Conservation (phyloP, 2,888 invertebrate species). For the Microchrysa polita region DNA sequence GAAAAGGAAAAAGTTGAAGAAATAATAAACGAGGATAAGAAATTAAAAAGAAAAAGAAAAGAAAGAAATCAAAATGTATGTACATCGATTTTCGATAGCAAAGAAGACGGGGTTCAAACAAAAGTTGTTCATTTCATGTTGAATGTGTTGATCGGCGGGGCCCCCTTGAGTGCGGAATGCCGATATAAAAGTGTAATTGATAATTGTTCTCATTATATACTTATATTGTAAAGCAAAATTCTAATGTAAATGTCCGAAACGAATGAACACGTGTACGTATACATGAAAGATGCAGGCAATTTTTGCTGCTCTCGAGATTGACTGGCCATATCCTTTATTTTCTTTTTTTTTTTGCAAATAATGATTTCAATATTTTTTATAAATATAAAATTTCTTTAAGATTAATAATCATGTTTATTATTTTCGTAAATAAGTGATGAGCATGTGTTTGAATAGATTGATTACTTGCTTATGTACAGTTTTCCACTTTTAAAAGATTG, state of each 20-base stretch:
- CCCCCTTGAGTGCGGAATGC: neutral
- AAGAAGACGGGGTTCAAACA: neutral
- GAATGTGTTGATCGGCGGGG: neutral
- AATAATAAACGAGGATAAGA: neutral
- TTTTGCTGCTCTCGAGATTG: constrained; percentile 20
- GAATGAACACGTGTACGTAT: too few relatives aligned
- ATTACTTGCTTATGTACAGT: too few relatives aligned
- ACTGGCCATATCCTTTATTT: constrained; percentile 42
- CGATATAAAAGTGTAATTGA: neutral
- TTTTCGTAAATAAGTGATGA: neutral
- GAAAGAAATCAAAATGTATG: too few relatives aligned
- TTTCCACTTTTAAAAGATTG: too few relatives aligned
- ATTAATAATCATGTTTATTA: constrained; percentile 14
- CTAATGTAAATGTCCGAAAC: too few relatives aligned
- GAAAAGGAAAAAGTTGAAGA: neutral
- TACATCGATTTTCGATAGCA: constrained; percentile 8
- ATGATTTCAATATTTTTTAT: constrained; percentile 35
- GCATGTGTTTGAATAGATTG: neutral
- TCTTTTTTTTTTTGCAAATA: constrained; percentile 3
- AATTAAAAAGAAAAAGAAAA: too few relatives aligned
- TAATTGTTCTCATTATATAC: constrained; percentile 4
- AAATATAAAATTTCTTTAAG: constrained; percentile 40
- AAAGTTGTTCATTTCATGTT: neutral
- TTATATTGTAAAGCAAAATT: neutral
- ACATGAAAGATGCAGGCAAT: neutral